Base-by-base conservation (phyloP, 2,113 vertebrate genomes). In the Amblyornis subalaris region DNA sequence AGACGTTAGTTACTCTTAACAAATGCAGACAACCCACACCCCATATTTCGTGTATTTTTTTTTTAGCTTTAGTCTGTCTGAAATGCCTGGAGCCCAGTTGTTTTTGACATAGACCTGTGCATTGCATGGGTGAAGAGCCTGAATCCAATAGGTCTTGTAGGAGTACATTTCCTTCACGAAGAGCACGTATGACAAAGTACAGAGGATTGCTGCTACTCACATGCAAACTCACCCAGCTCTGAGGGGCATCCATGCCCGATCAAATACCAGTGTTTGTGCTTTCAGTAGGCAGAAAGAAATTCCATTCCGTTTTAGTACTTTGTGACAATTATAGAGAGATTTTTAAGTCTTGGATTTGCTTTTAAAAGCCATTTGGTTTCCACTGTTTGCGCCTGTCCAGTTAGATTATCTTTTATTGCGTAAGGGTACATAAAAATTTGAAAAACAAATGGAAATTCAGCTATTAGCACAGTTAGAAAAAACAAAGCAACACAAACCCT, bases 331-430 rank as follows among this genome's bases (percentile, higher is more conserved):
- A 64, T 10, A 64, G 64, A 76, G 80, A 79, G 9, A 15, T 53
- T 83, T 92, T 73, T 91, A 85, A 66, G 78, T 38, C 66, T 62
- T 51, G 61, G 31, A 36, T 71, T 91, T 83, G 45, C 50, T 93
- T 74, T 93, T 64, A 85, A 67, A 83, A 82, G 70, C 66, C 66
- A 47, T 44, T 85, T 94, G 67, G 55, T 96, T 88, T 76, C 44
- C 64, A n/a, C 58, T 80, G 64, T 76, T 94, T 74, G 38, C 1
- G 35, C 51, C 61, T 93, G 91, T 92, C 74, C 86, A 44, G 71
- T 83, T 91, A 91, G 65, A 96, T 96, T 91, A 91, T 84, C 44
- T 92, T 94, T 93, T 72, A 76, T 95, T 96, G 87, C 47, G 5
- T 86, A 94, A 96, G 60, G 7, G 53, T 44, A 62, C 24, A 94